phyloP scores from a whole-genome alignment of 2,888 invertebrate genomes.

The Eilema caniola region DNA sequence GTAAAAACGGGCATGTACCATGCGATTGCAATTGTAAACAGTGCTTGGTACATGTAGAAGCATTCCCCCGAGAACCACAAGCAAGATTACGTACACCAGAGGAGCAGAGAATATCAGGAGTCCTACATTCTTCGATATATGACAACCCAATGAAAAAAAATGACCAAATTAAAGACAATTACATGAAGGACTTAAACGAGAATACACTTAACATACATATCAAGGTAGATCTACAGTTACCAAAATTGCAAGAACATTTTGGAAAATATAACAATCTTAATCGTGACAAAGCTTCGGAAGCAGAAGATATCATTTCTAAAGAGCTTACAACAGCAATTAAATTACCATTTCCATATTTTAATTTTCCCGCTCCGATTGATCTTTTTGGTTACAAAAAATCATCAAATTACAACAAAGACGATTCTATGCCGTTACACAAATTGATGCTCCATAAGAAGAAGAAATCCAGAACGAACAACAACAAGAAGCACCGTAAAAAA shows the following conservation, averaged over 20 bases:
- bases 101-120: slow-evolving; percentile 39
- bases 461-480: slow-evolving; percentile 65
- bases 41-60: slow-evolving; percentile 60
- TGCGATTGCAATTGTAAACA: slow-evolving; percentile 74
- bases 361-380: slow-evolving; percentile 71
- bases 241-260: slow-evolving; percentile 62
- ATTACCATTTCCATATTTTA: slow-evolving; percentile 68
- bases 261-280: slow-evolving; percentile 54
- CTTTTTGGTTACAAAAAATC: slow-evolving; percentile 63
- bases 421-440: slow-evolving; percentile 65
- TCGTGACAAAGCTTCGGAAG: slow-evolving; percentile 44
- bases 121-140: slow-evolving; percentile 23
- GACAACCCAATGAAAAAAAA: slow-evolving; percentile 39
- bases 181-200: slow-evolving; percentile 49
- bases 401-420: slow-evolving; percentile 55
- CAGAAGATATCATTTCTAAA: slow-evolving; percentile 58
- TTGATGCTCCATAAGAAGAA: slow-evolving; percentile 78
- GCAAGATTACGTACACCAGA: slow-evolving; percentile 37
- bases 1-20: slow-evolving; percentile 65
- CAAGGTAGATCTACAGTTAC: slow-evolving; percentile 77
- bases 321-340: slow-evolving; percentile 61
- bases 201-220: slow-evolving; percentile 72
- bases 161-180: slow-evolving; percentile 35
- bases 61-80: slow-evolving; percentile 42
- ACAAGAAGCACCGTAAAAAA: slow-evolving; percentile 76